Base-by-base conservation (phyloP, 1,140 invertebrate species). In the Lucilia sericata region DNA sequence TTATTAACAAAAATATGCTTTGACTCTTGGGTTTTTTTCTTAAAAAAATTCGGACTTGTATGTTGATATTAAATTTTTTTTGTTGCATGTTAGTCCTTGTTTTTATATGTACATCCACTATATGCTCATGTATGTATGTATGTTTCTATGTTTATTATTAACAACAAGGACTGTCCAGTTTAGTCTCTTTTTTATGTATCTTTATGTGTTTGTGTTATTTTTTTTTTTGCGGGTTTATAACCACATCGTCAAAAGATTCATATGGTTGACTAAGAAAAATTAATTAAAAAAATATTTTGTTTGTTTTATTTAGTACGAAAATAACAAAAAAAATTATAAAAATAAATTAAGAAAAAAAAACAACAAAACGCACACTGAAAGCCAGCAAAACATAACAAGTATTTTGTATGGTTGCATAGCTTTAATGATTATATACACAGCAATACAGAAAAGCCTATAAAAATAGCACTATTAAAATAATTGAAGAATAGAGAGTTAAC, bases 231-330 rank as follows among this genome's bases (percentile, higher is more conserved):
- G n/a, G 65, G 65, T 21, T 70, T 21, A 70, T 21, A 70, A 70
- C 65, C 65, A 70, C 65, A 70, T 70, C 65, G 65, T 70, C 65
- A 70, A 70, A 70, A 70, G 65, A 70, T 21, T 21, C 19, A 70
- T 70, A 70, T 25, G 65, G 19, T 70, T 70, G 65, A 70, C 19
- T 70, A 70, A 21, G 19, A 25, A 70, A 70, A 70, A 70, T 70
- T 70, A 70, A 70, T 70, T 70, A 70, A 70, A 70, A 70, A 70
- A 19, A 70, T 42, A 42, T 42, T 42, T 42, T 42, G 42, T 42
- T 42, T 42, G 42, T 42, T 42, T 42, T 42, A 42, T 42, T 42
- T 42, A 42, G 42, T 42, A 42, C 5, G 42, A 8, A 42, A 42
- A 30, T 30, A 30, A 30, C 13, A 60, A n/a, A 60, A n/a, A 60